Evolutionary conservation across 2,113 vertebrate species (phyloP).

Genomic region (Nyctereutes procyonoides): DNA sequence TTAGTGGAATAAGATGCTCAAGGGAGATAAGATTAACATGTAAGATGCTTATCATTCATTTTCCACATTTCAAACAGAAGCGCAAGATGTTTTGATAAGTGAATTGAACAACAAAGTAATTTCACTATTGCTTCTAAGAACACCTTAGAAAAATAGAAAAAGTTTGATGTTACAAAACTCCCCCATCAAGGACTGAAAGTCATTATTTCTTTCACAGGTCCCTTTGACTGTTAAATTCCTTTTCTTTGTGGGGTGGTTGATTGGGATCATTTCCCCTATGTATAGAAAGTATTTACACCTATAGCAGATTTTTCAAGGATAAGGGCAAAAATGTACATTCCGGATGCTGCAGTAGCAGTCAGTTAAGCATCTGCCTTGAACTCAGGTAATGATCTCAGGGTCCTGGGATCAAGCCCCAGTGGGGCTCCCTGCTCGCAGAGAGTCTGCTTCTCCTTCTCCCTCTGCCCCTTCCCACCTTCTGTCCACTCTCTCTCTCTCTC

Average conservation of each 20-base stretch:
- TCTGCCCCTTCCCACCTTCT: neutral
- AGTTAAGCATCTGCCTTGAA: too few relatives aligned
- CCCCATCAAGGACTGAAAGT: conserved; percentile 29
- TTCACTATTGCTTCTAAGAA: conserved; percentile 55
- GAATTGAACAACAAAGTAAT: conserved; percentile 71
- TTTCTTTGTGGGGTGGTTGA: conserved; percentile 43
- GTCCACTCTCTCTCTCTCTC: neutral
- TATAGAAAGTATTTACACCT: conserved; percentile 39
- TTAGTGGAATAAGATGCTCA: conserved; percentile 71
- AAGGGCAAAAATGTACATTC: neutral
- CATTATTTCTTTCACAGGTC: neutral
- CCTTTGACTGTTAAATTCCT: conserved; percentile 1
- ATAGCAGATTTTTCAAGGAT: neutral
- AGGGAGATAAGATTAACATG: conserved; percentile 69
- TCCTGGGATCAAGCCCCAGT: too few relatives aligned
- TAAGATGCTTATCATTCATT: conserved; percentile 75
- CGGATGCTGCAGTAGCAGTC: neutral
- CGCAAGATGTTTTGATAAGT: conserved; percentile 81
- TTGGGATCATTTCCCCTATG: conserved; percentile 45
- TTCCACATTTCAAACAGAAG: conserved; percentile 66
- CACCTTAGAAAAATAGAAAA: conserved; percentile 53
- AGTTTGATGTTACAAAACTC: conserved; percentile 61
- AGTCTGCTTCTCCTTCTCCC: neutral
- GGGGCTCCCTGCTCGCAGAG: neutral
- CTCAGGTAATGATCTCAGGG: too few relatives aligned